A percentile compares a stretch with the other conserved stretches of the same genome.
Conservation (phyloP, 2,113 vertebrate species). For the Casuarius casuarius region DNA sequence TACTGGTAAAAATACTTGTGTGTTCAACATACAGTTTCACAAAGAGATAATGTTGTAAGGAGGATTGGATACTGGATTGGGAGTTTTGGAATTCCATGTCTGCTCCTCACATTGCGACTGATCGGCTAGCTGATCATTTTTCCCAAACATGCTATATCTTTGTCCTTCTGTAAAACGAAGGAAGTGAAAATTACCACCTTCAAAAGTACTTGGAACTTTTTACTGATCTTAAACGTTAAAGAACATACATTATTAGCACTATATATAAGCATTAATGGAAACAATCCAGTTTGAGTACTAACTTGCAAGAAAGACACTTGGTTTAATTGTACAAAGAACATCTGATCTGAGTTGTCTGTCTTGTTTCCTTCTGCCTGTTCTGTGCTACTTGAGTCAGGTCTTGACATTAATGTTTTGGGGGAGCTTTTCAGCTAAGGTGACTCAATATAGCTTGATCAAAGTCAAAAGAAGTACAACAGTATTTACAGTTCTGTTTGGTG, state of each 20-base stretch:
- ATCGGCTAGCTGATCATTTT: not conserved
- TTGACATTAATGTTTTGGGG: not conserved
- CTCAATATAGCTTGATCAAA: not conserved
- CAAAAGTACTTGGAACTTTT: not conserved
- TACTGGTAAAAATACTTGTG: not conserved
- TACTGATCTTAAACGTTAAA: not conserved
- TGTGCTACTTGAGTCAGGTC: not conserved
- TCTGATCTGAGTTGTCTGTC: not conserved
- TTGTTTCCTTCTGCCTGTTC: not conserved
- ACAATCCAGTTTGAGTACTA: not conserved
- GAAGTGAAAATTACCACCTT: not conserved
- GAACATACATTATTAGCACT: not conserved
- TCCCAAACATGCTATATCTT: not conserved
- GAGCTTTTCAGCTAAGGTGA: not conserved
- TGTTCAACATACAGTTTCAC: not conserved
- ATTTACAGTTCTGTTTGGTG: constrained; percentile 2
- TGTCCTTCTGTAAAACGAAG: not conserved
- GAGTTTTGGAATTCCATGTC: not conserved
- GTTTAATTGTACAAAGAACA: not conserved
- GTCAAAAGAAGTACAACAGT: not conserved
- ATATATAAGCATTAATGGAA: not conserved
- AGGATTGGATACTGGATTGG: not conserved
- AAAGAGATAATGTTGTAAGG: not conserved
- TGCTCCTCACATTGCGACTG: accelerated
- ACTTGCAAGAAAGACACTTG: not conserved